These are phyloP conservation scores for Montipora cactus DNA, from an alignment of 64 coral and sea anemone genomes.

Conservation along the genomic window DNA sequence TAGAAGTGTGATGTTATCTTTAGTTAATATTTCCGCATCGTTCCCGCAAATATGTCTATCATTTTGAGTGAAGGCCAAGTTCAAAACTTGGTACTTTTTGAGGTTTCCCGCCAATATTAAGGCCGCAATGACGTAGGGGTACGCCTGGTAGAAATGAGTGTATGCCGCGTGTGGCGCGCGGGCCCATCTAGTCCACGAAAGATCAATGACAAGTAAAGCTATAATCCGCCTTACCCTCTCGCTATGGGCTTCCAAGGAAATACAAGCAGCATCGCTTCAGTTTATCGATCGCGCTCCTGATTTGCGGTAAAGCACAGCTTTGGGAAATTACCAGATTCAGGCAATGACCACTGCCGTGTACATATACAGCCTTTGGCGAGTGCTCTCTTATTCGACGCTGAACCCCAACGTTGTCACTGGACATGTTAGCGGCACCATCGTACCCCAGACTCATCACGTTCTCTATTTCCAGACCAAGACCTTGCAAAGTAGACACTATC, in stretches of 20 bases:
- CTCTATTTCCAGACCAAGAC: slow-evolving; percentile 37
- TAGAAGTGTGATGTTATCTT: too few species aligned
- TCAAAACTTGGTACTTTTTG: too few species aligned
- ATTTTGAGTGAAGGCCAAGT: too few species aligned
- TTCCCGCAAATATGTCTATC: too few species aligned
- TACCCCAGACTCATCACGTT: slow-evolving; percentile 58
- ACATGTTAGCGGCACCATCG: slow-evolving; percentile 67
- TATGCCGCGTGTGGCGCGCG: slow-evolving; percentile 59
- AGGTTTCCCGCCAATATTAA: background rate
- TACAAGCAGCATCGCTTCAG: too few species aligned
- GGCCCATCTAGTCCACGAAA: slow-evolving; percentile 74
- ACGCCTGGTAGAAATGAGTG: slow-evolving; percentile 82
- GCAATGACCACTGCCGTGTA: slow-evolving; percentile 72
- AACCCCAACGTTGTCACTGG: slow-evolving; percentile 67
- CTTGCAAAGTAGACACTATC: slow-evolving; percentile 61
- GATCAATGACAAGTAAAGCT: slow-evolving; percentile 21
- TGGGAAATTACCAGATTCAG: slow-evolving; percentile 62
- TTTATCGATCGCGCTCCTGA: too few species aligned
- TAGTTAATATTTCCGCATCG: too few species aligned
- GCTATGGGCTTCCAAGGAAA: background rate
- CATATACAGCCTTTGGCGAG: slow-evolving; percentile 67
- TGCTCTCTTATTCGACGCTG: slow-evolving; percentile 37
- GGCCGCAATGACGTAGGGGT: slow-evolving; percentile 45
- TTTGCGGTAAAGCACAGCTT: slow-evolving; percentile 39
- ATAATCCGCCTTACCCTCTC: slow-evolving; percentile 62